phyloP scores from a whole-genome alignment of 2,113 vertebrate species.

The Anser cygnoides region DNA sequence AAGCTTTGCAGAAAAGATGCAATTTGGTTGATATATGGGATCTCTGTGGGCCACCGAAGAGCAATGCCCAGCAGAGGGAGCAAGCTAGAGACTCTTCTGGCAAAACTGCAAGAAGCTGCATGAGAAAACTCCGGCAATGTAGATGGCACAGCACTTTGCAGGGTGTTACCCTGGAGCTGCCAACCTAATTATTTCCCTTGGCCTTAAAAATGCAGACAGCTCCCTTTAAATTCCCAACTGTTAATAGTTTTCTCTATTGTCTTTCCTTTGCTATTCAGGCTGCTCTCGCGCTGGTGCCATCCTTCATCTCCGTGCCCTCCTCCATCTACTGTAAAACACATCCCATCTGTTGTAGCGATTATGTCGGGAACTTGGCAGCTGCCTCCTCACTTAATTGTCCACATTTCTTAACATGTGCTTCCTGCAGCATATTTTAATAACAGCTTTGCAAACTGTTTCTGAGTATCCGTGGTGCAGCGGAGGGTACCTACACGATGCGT shows the following conservation, averaged over 20 bases:
- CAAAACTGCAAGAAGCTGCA: neutral
- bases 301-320: neutral
- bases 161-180: neutral
- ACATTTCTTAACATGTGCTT: constrained; percentile 19
- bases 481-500: neutral
- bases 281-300: neutral
- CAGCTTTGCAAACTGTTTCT: neutral
- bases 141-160: neutral
- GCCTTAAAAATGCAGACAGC: neutral
- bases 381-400: constrained; percentile 49
- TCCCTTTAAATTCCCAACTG: neutral
- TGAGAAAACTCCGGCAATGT: neutral
- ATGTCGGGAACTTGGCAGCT: constrained; percentile 65
- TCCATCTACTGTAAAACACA: neutral
- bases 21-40: neutral
- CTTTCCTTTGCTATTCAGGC: neutral
- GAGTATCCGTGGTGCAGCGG: neutral
- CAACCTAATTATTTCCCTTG: neutral
- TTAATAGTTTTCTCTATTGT: neutral
- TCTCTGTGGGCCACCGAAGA: neutral
- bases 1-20: neutral
- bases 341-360: constrained; percentile 80
- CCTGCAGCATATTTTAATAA: neutral
- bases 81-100: neutral
- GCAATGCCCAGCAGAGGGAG: neutral